Conservation (phyloP, 2,113 vertebrate species). For the Semnornis frantzii region DNA sequence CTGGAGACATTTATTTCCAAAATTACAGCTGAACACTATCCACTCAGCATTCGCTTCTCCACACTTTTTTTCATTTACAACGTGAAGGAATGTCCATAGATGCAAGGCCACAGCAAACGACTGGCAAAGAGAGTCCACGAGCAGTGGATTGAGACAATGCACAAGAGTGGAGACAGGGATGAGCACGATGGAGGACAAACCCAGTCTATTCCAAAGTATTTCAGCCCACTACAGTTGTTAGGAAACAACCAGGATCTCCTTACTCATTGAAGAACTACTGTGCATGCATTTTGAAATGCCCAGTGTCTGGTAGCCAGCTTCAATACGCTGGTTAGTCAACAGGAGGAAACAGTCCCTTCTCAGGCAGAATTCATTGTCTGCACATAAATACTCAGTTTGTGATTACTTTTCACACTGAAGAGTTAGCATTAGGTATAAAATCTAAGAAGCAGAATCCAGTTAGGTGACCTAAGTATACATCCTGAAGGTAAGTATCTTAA, state of each 20-base stretch:
- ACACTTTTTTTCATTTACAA: not conserved
- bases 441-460: not conserved
- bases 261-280: not conserved
- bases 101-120: rapidly evolving
- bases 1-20: conserved; percentile 30
- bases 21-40: conserved; percentile 10
- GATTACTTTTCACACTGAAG: not conserved
- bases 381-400: rapidly evolving
- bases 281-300: not conserved
- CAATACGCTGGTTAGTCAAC: not conserved
- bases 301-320: not conserved
- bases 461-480: not conserved
- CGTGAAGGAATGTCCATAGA: not conserved
- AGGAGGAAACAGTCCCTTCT: not conserved
- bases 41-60: not conserved
- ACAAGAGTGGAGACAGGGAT: not conserved
- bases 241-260: not conserved
- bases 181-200: not conserved
- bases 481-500: not conserved
- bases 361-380: not conserved
- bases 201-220: not conserved
- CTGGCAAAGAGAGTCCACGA: not conserved
- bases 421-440: not conserved
- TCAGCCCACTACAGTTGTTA: not conserved
- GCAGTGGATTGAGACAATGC: not conserved